These are phyloP conservation scores for Hippocampus mohnikei DNA, from an alignment of 2,113 vertebrate species.

Conservation along the genomic window DNA sequence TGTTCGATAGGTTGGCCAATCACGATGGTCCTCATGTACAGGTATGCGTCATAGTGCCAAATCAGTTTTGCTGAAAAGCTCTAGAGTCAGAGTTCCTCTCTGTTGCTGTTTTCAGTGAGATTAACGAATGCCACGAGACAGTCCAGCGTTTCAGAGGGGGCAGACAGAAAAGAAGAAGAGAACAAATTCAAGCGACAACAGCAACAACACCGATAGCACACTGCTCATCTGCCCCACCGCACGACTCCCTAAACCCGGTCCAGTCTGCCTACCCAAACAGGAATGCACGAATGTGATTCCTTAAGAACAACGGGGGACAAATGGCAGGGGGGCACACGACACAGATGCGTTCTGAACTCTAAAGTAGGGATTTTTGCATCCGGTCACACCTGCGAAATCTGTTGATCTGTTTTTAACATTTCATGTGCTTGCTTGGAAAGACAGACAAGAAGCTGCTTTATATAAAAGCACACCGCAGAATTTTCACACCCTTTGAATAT, in stretches of 20 bases:
- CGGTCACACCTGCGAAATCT: not conserved
- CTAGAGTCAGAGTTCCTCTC: too few species aligned
- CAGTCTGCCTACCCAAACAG: not conserved
- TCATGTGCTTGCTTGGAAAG: not conserved
- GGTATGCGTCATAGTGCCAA: too few species aligned
- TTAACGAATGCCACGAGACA: too few species aligned
- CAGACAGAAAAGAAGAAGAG: not conserved
- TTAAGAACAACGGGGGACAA: too few species aligned
- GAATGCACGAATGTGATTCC: too few species aligned
- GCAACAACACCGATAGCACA: not conserved
- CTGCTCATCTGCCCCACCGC: not conserved
- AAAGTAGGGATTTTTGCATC: not conserved
- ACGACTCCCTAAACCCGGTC: not conserved
- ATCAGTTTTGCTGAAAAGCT: too few species aligned
- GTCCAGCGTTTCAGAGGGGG: too few species aligned
- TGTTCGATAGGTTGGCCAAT: too few species aligned
- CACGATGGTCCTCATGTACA: too few species aligned
- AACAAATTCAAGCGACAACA: not conserved
- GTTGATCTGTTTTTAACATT: not conserved
- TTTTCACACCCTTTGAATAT: conserved; percentile 18
- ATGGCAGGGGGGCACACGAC: too few species aligned
- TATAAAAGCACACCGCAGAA: conserved; percentile 34
- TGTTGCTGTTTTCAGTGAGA: too few species aligned
- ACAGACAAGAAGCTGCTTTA: conserved; percentile 27
- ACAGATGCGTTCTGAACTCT: not conserved